Conservation (phyloP, 2,797 vertebrate species). For the Sebastes vulpes region DNA sequence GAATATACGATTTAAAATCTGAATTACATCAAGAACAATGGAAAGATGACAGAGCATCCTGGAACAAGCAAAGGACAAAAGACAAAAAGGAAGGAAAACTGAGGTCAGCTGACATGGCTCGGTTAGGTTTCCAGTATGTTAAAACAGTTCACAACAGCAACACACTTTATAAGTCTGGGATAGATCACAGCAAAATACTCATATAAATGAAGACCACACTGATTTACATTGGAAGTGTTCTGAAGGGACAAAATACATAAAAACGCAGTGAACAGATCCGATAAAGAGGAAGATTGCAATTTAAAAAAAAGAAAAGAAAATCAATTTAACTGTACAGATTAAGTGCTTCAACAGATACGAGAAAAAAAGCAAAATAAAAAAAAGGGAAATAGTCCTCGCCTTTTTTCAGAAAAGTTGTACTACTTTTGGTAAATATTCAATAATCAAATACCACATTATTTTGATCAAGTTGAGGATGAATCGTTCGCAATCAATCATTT, state of each 20-base stretch:
- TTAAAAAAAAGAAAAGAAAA: not conserved
- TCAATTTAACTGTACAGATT: slow-evolving; percentile 20
- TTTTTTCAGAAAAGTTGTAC: not conserved
- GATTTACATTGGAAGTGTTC: slow-evolving; percentile 5
- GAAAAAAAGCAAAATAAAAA: not conserved
- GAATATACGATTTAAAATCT: not conserved
- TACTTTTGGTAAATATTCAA: not conserved
- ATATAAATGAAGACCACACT: not conserved
- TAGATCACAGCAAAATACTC: slow-evolving; percentile 57
- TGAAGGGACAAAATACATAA: slow-evolving; percentile 9
- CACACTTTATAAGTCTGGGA: slow-evolving; percentile 38
- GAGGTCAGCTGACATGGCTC: slow-evolving; percentile 83
- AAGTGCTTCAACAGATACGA: slow-evolving; percentile 51
- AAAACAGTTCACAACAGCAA: slow-evolving; percentile 65
- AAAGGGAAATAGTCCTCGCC: not conserved
- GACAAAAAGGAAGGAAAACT: slow-evolving; percentile 52
- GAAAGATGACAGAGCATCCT: slow-evolving; percentile 13
- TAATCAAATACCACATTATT: not conserved
- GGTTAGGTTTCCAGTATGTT: slow-evolving; percentile 74
- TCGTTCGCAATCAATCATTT: not conserved
- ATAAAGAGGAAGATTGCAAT: not conserved
- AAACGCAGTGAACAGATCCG: not conserved
- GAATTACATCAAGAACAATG: not conserved
- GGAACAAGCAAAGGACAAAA: slow-evolving; percentile 11
- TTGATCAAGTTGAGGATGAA: not conserved